phyloP scores from a whole-genome alignment of 2,113 vertebrate species.

The Azemiops feae region DNA sequence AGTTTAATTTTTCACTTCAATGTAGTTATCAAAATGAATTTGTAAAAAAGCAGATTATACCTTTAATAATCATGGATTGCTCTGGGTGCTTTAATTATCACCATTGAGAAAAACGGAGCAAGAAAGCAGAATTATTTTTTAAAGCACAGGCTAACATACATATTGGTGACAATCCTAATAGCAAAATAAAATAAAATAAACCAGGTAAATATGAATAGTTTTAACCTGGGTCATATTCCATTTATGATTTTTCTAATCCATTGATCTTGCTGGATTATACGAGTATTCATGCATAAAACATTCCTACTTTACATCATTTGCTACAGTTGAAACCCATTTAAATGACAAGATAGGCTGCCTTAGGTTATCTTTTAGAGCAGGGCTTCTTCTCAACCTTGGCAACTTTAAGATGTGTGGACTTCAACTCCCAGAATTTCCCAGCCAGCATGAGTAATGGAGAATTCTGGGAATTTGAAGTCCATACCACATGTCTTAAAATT shows the following conservation, averaged over 20 bases:
- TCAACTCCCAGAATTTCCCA: neutral
- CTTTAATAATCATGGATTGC: neutral
- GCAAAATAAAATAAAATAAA: neutral
- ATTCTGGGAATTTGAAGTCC: neutral
- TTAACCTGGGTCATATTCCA: neutral
- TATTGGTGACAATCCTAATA: neutral
- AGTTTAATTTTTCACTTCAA: neutral
- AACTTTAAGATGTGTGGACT: neutral
- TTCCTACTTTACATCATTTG: neutral
- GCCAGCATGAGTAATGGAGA: neutral
- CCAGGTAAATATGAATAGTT: neutral
- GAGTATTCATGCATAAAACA: neutral
- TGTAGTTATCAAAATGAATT: neutral
- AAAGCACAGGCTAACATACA: neutral
- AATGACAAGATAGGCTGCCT: neutral
- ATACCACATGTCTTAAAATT: neutral
- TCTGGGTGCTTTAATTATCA: neutral
- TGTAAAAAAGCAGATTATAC: neutral
- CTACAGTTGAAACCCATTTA: neutral
- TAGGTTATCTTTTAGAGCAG: neutral
- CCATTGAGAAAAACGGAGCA: neutral
- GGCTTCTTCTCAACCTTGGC: neutral
- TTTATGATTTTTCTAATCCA: neutral
- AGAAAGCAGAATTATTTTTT: neutral
- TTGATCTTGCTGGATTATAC: neutral